Percentiles rank a stretch among this genome's conserved stretches.
These are phyloP conservation scores for Basileuterus tristriatus DNA, from an alignment of 2,797 vertebrate species.

Conservation along the genomic window DNA sequence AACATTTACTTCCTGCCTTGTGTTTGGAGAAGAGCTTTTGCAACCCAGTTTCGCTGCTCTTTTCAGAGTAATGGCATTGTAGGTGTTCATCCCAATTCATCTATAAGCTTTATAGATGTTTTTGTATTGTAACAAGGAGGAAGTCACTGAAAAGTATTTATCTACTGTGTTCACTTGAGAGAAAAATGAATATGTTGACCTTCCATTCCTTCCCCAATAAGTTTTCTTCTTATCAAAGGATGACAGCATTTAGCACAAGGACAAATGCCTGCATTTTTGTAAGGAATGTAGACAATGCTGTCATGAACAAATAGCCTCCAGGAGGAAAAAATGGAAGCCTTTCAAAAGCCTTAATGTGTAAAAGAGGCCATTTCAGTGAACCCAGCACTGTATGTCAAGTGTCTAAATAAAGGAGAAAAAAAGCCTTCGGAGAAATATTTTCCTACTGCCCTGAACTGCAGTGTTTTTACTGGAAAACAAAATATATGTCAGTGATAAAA, in stretches of 20 bases:
- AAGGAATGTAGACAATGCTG: conserved; percentile 37
- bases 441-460: neutral
- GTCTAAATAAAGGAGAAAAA: neutral
- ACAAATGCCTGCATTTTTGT: conserved; percentile 58
- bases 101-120: neutral
- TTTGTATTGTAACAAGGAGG: neutral
- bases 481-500: neutral
- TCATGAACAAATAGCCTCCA: conserved; percentile 47
- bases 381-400: conserved; percentile 17
- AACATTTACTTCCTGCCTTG: neutral
- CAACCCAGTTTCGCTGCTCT: neutral
- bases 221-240: conserved; percentile 51
- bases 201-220: conserved; percentile 56
- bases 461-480: neutral
- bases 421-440: neutral
- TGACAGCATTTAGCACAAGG: conserved; percentile 56
- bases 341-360: conserved; percentile 35
- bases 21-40: neutral
- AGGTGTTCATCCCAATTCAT: neutral
- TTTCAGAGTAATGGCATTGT: neutral
- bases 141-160: conserved; percentile 24
- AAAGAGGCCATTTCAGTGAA: conserved; percentile 23
- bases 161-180: conserved; percentile 15
- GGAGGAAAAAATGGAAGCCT: neutral
- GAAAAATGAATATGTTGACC: conserved; percentile 62